phyloP scores from a whole-genome alignment of 2,797 vertebrate genomes.

The Coranthus polyacanthus region DNA sequence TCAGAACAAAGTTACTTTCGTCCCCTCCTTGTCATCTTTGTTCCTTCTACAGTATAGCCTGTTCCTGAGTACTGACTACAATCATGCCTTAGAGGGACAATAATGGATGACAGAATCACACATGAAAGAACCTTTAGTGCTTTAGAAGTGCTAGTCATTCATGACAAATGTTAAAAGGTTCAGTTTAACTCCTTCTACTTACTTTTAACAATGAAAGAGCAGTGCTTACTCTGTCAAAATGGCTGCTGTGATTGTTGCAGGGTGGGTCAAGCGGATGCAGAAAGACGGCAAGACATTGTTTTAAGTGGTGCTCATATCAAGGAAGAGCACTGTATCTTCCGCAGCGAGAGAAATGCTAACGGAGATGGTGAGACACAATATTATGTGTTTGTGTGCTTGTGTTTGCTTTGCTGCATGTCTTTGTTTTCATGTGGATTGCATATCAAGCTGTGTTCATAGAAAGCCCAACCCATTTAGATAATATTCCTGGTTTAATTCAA shows the following conservation, averaged over 20 bases:
- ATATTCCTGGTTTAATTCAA: no score
- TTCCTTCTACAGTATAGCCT: no score
- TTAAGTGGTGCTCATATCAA: conserved; percentile 97
- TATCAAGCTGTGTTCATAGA: background rate
- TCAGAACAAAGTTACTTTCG: conserved; percentile 33
- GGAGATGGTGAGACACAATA: conserved; percentile 89
- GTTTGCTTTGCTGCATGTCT: background rate
- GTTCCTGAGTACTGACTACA: conserved; percentile 49
- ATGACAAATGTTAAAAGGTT: conserved; percentile 21
- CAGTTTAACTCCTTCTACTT: conserved; percentile 5
- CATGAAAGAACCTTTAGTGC: conserved; percentile 14
- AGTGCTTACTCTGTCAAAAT: conserved; percentile 41
- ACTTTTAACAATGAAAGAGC: conserved; percentile 27
- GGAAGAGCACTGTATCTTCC: conserved; percentile 97
- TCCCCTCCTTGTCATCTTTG: conserved; percentile 29
- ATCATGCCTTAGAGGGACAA: background rate
- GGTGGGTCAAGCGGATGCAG: conserved; percentile 96
- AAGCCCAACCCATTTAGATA: background rate
- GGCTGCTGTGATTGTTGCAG: conserved; percentile 80
- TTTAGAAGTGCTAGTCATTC: conserved; percentile 17
- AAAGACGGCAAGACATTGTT: conserved; percentile 97
- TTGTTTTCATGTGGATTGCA: background rate
- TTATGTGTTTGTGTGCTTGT: conserved; percentile 11
- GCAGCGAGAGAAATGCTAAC: conserved; percentile 92
- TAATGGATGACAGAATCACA: conserved; percentile 15